Conservation (phyloP, 1,140 invertebrate genomes). For the Oscheius sp. region DNA sequence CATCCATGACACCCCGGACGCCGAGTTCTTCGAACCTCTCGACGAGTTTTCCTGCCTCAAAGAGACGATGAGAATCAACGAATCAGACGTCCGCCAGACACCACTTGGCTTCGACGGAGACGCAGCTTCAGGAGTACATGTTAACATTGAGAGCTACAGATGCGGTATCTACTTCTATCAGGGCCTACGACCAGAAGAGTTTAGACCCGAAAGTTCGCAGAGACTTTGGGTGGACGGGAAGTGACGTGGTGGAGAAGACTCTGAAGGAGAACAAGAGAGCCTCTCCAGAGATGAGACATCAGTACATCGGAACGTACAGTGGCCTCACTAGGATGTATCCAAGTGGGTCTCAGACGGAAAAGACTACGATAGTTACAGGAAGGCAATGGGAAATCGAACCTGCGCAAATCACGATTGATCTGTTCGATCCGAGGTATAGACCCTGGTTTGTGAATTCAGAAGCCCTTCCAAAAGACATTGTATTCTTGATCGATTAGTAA, state of each 20-base stretch:
- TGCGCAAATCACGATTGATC: conserved; percentile 37
- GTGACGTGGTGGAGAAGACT: conserved; percentile 18
- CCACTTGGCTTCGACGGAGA: neutral
- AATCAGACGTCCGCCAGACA: conserved; percentile 11
- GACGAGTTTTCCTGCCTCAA: conserved; percentile 3
- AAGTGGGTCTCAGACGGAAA: conserved; percentile 12
- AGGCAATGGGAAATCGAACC: conserved; percentile 37
- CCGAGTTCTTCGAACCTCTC: neutral
- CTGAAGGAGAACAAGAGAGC: conserved; percentile 23
- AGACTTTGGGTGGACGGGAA: conserved; percentile 42
- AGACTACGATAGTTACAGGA: neutral
- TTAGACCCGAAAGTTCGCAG: conserved; percentile 36
- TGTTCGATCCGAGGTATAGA: conserved; percentile 42
- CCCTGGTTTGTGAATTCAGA: conserved; percentile 44
- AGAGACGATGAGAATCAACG: conserved; percentile 20
- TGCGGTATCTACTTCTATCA: conserved; percentile 23
- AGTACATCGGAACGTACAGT: conserved; percentile 42
- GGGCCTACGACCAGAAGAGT: neutral
- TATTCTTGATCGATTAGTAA: conserved; percentile 45
- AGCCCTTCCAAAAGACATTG: conserved; percentile 39
- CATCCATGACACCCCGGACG: neutral
- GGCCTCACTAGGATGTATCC: conserved; percentile 43
- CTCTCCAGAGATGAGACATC: conserved; percentile 20
- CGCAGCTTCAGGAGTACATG: conserved; percentile 35
- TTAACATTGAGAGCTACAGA: conserved; percentile 41